Evolutionary conservation across 2,797 vertebrate genomes (phyloP).

Genomic region (Rhinella marina): DNA sequence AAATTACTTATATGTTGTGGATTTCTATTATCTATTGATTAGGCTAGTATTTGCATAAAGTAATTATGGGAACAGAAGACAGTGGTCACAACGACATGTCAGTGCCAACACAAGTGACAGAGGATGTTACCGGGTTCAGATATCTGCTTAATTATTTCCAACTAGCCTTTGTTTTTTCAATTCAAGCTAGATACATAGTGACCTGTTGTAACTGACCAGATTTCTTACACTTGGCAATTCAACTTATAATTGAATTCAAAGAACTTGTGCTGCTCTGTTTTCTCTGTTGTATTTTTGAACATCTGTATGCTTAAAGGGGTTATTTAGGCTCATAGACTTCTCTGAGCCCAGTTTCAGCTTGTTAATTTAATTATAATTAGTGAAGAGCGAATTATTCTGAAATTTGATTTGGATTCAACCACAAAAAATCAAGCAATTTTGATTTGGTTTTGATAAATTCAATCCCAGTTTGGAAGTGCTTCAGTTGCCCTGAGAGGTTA

Average conservation of each 20-base stretch:
- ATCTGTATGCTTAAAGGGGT: background rate
- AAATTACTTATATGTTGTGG: slow-evolving; percentile 50
- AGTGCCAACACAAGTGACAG: slow-evolving; percentile 51
- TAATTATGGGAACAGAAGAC: slow-evolving; percentile 50
- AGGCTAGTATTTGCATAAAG: slow-evolving; percentile 57
- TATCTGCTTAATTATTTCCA: slow-evolving; percentile 52
- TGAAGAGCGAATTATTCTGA: no score
- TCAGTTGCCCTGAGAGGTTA: no score
- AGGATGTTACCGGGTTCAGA: slow-evolving; percentile 3
- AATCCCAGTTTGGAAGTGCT: no score
- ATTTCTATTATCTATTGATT: slow-evolving; percentile 57
- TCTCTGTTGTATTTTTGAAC: background rate
- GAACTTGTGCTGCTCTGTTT: background rate
- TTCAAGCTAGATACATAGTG: slow-evolving; percentile 22
- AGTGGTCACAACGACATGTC: slow-evolving; percentile 32
- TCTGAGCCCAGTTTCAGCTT: background rate
- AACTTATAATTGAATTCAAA: slow-evolving; percentile 12
- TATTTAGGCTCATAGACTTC: background rate
- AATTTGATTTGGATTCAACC: no score
- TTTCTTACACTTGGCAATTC: slow-evolving; percentile 9
- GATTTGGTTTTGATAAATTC: no score
- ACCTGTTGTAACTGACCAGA: slow-evolving; percentile 17
- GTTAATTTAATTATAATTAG: no score
- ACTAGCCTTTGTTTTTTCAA: slow-evolving; percentile 40
- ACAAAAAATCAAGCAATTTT: no score